These are phyloP conservation scores for Cynocephalus volans DNA, from an alignment of 2,113 vertebrate genomes.

Conservation along the genomic window DNA sequence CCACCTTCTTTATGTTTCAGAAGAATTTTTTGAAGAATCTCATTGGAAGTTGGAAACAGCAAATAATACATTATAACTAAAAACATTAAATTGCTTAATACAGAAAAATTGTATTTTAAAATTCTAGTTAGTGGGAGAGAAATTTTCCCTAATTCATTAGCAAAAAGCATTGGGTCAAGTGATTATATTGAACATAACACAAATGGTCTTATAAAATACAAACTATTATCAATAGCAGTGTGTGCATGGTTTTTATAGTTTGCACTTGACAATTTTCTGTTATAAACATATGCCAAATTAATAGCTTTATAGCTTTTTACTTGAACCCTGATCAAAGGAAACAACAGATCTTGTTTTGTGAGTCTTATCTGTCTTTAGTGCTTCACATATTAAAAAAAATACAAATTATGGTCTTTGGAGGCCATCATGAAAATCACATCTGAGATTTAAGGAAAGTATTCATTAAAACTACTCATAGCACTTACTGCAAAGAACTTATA, in stretches of 20 bases:
- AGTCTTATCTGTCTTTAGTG: neutral
- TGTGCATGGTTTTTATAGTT: neutral
- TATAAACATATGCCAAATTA: neutral
- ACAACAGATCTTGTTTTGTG: neutral
- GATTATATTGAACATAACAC: neutral
- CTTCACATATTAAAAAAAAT: neutral
- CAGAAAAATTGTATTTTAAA: constrained; percentile 46
- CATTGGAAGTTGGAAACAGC: constrained; percentile 74
- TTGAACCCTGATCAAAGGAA: neutral
- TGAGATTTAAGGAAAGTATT: neutral
- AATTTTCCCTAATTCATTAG: constrained; percentile 10
- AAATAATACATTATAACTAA: constrained; percentile 62
- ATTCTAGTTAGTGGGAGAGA: constrained; percentile 12
- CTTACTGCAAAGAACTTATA: neutral
- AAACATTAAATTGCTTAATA: constrained; percentile 62
- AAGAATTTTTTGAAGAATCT: constrained; percentile 77
- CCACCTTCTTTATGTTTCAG: constrained; percentile 69
- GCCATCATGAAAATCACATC: neutral
- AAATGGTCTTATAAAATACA: neutral
- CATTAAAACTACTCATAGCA: neutral
- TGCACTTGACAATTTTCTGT: neutral
- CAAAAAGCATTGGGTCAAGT: neutral
- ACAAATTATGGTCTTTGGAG: neutral
- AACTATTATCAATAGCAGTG: neutral
- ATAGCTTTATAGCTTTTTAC: neutral